Evolutionary conservation across 2,797 vertebrate genomes (phyloP), one percentile per base, ranked within the genome.

Genomic region (Takifugu rubripes): DNA sequence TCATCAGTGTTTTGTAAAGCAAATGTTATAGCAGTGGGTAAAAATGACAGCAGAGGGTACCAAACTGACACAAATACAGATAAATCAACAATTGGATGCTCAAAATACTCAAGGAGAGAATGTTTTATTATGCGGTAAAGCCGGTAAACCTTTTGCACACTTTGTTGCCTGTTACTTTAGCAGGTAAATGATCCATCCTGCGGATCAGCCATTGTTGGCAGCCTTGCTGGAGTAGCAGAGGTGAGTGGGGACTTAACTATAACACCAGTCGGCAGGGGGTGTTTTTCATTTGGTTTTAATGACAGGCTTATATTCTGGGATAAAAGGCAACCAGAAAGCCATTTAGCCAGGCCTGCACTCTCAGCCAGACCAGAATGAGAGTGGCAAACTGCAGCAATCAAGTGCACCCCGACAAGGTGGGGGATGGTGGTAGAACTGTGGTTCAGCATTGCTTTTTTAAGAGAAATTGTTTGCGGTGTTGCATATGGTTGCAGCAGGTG

Each of bases 211-310:
- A 4, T 71, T 85, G 81, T 82, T 85, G 77, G 75, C 75, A 57
- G 72, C 52, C 43, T 70, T 85, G 75, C 87, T 84, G 82, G 78
- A 85, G 76, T 69, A 81, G 66, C 70, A 78, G 71, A 66, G 59
- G 45, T 33, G 58, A 50, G 58, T 25, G 60, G 59, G 64, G 60
- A 61, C 65, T 72, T 66, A 68, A 74, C 55, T 59, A 62, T 29
- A 47, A 72, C 14, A 3, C 40, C 58, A 49, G 44, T 21, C 11
- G 56, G 60, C 53, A 5, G 46, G 57, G 53, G 52, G 25, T 2
- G 21, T 52, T 66, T 85, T 88, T 78, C 50, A 86, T 84, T 88
- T 81, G 29, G 11, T 80, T 84, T 82, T 87, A 85, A 89, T 87
- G 87, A 83, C 78, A 84, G 59, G 76, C 69, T 78, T 77, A 74